phyloP scores from a whole-genome alignment of 2,113 vertebrate species.

The Caranx ignobilis region DNA sequence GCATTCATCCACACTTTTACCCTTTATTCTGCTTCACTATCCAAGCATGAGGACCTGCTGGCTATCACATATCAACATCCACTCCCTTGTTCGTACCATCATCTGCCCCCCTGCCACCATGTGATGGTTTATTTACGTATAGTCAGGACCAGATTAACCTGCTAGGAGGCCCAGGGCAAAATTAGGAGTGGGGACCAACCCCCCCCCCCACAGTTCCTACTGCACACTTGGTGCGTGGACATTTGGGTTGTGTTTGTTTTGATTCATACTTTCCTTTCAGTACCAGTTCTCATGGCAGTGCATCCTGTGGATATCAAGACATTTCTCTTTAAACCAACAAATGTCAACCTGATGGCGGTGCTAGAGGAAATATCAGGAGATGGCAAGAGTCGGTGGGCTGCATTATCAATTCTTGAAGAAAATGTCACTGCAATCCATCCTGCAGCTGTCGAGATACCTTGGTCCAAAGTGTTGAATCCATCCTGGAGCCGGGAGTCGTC shows the following conservation, averaged over 20 bases:
- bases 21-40: neutral
- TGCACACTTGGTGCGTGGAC: too few species aligned
- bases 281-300: neutral
- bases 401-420: neutral
- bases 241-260: too few species aligned
- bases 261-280: neutral
- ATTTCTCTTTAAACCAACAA: neutral
- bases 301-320: neutral
- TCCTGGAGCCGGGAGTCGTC: neutral
- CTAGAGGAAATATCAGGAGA: neutral
- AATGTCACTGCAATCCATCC: neutral
- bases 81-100: neutral
- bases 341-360: neutral
- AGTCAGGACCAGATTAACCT: neutral
- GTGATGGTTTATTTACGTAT: conserved; percentile 7
- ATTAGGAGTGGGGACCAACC: neutral
- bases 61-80: neutral
- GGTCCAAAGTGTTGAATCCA: neutral
- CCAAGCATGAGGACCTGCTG: neutral
- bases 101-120: neutral
- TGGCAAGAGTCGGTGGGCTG: neutral
- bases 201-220: neutral
- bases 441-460: neutral
- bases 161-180: neutral
- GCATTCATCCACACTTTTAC: neutral